Evolutionary conservation across 2,113 vertebrate species (phyloP), one percentile per base, ranked within the genome.

Genomic region (Eurystomus gularis): DNA sequence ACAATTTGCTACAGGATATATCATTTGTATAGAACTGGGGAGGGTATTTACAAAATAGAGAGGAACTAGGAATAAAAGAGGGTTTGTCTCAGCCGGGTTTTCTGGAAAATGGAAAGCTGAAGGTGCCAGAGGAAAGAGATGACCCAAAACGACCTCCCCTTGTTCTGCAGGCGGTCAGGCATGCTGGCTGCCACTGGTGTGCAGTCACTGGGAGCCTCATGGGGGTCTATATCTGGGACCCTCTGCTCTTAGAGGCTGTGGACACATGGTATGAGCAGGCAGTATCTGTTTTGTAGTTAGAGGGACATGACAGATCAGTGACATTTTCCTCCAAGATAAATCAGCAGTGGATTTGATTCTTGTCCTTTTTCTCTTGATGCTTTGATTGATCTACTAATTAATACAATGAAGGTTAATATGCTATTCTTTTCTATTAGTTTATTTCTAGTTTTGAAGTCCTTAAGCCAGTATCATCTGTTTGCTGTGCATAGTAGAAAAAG

Each of bases 151-250:
- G 72, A 39, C 21, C 7, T 24, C 33, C 15, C 1, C 5, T 66
- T 66, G n/a, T 52, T 85, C 44, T 44, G 35, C 3, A 12, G 70
- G 61, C 69, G 17, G 13, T 26, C 4, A 12, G 13, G 23, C 11
- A 24, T 3, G 3, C 13, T 51, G 65, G 12, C 46, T 75, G 62
- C 40, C 19, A 21, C 29, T 49, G 69, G 17, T 58, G 52, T 21
- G 23, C n/a, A 18, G 40, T 28, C 44, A 39, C 0, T 0, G 62
- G 17, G 14, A 75, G 8, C 5, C 24, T 26, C 4, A 1, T 0
- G 0, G n/a, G 25, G 6, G 1, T 62, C 78, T 70, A 13, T 1
- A 3, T 58, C 60, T 40, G 42, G 12, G 24, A 68, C 13, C 8
- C 18, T 79, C 42, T 87, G 48, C 18, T 68, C 13, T 48, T 16